These are phyloP conservation scores for Caenorhabditis latens DNA, from an alignment of 1,140 invertebrate species.

Conservation along the genomic window DNA sequence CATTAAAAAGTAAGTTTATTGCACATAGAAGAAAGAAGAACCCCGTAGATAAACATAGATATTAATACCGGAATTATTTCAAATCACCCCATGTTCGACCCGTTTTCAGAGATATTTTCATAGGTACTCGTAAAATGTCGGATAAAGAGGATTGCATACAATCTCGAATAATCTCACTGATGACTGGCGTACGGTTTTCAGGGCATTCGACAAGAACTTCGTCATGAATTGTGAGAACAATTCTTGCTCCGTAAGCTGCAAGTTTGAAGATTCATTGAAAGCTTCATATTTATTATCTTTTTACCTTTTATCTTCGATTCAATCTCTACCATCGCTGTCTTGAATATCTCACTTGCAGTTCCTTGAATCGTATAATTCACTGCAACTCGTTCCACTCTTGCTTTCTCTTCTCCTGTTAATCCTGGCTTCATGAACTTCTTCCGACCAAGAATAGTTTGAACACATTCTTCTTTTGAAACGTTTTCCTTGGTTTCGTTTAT, in stretches of 20 bases:
- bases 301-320: slow-evolving; percentile 78
- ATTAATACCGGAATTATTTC: slow-evolving; percentile 37
- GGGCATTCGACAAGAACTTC: slow-evolving; percentile 89
- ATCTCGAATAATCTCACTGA: slow-evolving; percentile 77
- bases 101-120: slow-evolving; percentile 23
- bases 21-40: background rate
- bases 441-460: slow-evolving; percentile 87
- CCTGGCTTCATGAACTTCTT: slow-evolving; percentile 82
- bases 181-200: slow-evolving; percentile 77
- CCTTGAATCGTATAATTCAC: slow-evolving; percentile 95
- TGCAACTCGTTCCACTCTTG: slow-evolving; percentile 92
- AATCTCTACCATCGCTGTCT: slow-evolving; percentile 88
- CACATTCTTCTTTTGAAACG: slow-evolving; percentile 84
- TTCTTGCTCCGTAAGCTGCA: slow-evolving; percentile 79
- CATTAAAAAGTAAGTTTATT: background rate
- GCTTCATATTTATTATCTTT: too few relatives aligned
- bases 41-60: background rate
- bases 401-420: slow-evolving; percentile 82
- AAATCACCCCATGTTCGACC: slow-evolving; percentile 49
- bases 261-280: slow-evolving; percentile 44
- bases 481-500: slow-evolving; percentile 82
- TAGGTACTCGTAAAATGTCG: slow-evolving; percentile 43
- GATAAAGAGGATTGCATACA: slow-evolving; percentile 54
- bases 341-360: slow-evolving; percentile 93
- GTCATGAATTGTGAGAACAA: slow-evolving; percentile 93